Conservation (phyloP, 2,888 invertebrate species). For the Drosophila heteroneura region DNA sequence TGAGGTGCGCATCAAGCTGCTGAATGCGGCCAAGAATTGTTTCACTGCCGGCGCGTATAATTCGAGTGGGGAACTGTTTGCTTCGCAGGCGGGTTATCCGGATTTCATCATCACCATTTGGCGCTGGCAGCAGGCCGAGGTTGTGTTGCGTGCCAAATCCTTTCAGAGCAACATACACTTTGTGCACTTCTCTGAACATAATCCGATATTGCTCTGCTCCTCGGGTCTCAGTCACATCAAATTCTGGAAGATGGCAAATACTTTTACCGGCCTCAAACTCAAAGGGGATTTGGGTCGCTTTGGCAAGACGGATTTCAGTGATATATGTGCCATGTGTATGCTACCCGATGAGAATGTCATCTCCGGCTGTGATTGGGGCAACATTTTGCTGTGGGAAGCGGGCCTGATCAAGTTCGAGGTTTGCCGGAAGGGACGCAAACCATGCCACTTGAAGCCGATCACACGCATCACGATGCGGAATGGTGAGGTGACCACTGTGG, state of each 20-base stretch:
- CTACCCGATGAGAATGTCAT: conserved; percentile 96
- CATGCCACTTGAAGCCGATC: conserved; percentile 92
- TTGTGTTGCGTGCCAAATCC: conserved; percentile 92
- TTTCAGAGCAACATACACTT: conserved; percentile 92
- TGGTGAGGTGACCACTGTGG: conserved; percentile 85
- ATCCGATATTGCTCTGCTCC: conserved; percentile 92
- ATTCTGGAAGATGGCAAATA: conserved; percentile 96
- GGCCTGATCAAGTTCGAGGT: conserved; percentile 95
- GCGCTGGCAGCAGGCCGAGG: conserved; percentile 92
- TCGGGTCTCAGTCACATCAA: conserved; percentile 93
- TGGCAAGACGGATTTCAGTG: conserved; percentile 96
- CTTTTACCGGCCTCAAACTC: conserved; percentile 96
- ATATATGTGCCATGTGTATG: conserved; percentile 93
- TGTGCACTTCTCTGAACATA: conserved; percentile 92
- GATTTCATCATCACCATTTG: conserved; percentile 95
- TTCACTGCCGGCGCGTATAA: conserved; percentile 92
- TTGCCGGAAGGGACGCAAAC: conserved; percentile 89
- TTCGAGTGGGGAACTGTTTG: conserved; percentile 92
- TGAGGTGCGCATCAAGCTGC: conserved; percentile 90
- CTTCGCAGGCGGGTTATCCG: conserved; percentile 90
- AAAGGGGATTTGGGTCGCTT: conserved; percentile 95
- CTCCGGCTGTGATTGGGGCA: conserved; percentile 96
- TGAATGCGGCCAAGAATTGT: conserved; percentile 90
- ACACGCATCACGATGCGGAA: conserved; percentile 83
- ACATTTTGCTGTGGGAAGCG: conserved; percentile 95